Evolutionary conservation across 1,140 invertebrate genomes (phyloP).

Genomic region (Nasonia longicornis): DNA sequence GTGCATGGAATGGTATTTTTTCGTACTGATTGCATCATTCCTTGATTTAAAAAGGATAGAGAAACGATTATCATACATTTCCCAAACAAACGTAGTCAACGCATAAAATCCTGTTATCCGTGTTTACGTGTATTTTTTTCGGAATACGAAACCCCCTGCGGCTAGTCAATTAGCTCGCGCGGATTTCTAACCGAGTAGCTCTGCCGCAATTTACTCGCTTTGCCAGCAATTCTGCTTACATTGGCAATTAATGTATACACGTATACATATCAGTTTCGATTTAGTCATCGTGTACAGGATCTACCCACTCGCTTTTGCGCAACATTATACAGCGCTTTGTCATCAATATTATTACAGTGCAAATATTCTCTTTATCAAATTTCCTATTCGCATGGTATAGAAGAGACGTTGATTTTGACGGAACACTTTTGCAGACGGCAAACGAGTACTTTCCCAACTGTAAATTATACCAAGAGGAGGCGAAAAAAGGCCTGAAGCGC

Average conservation of each 20-base stretch:
- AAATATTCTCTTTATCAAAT: not conserved
- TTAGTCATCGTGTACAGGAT: not conserved
- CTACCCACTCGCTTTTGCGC: not conserved
- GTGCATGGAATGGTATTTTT: constrained; percentile 22
- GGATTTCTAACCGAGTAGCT: not conserved
- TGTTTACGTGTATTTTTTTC: too few species aligned
- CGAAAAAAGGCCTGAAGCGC: constrained; percentile 65
- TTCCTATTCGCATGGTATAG: too few species aligned
- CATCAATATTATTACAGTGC: not conserved
- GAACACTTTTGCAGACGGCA: constrained; percentile 54
- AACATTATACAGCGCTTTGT: too few species aligned
- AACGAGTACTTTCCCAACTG: constrained; percentile 75
- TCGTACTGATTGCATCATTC: too few species aligned
- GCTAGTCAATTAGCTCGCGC: not conserved
- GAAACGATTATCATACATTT: too few species aligned
- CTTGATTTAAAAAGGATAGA: too few species aligned
- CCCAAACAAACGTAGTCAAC: too few species aligned
- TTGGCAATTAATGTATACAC: not conserved
- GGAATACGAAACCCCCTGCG: not conserved
- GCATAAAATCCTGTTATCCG: not conserved
- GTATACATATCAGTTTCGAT: too few species aligned
- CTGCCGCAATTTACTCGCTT: not conserved
- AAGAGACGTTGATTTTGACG: not conserved
- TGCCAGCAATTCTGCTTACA: not conserved
- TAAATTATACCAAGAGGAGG: constrained; percentile 68